Evolutionary conservation across 1,140 invertebrate genomes (phyloP).

Genomic region (Orchestia grillus): DNA sequence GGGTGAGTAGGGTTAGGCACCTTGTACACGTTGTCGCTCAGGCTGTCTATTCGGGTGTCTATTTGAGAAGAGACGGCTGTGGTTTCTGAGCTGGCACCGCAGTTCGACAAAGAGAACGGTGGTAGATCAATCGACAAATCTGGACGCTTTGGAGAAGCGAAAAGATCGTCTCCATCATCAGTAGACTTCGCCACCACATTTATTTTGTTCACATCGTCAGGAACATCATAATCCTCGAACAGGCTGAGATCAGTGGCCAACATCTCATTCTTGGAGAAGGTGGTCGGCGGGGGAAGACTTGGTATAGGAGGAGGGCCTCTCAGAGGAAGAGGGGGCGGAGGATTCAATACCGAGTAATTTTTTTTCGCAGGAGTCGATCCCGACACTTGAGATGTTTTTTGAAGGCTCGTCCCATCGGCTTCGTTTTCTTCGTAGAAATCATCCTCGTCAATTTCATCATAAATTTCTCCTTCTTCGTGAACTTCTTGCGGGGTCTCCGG

Average conservation of each 20-base stretch:
- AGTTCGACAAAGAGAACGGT: background rate
- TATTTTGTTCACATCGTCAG: background rate
- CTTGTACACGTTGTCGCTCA: constrained; percentile 4
- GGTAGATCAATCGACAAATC: background rate
- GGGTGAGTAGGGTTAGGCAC: constrained; percentile 3
- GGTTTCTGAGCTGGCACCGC: background rate
- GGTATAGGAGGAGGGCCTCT: constrained; percentile 37
- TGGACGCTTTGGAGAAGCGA: background rate
- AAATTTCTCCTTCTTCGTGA: background rate
- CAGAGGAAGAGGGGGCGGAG: background rate
- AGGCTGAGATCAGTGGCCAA: background rate
- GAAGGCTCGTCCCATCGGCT: background rate
- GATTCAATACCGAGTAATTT: constrained; percentile 11
- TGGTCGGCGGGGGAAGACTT: background rate
- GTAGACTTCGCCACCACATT: background rate
- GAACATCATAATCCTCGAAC: constrained; percentile 37
- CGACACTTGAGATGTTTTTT: background rate
- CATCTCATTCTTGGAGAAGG: background rate
- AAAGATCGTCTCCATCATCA: background rate
- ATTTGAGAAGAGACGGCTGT: background rate
- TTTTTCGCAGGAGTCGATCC: background rate
- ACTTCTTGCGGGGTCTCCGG: constrained; percentile 18
- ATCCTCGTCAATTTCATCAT: constrained; percentile 40
- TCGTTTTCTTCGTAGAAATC: constrained; percentile 35
- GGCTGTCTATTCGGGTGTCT: background rate